Evolutionary conservation across 1,140 invertebrate genomes (phyloP).

Genomic region (Arctopsyche grandis): DNA sequence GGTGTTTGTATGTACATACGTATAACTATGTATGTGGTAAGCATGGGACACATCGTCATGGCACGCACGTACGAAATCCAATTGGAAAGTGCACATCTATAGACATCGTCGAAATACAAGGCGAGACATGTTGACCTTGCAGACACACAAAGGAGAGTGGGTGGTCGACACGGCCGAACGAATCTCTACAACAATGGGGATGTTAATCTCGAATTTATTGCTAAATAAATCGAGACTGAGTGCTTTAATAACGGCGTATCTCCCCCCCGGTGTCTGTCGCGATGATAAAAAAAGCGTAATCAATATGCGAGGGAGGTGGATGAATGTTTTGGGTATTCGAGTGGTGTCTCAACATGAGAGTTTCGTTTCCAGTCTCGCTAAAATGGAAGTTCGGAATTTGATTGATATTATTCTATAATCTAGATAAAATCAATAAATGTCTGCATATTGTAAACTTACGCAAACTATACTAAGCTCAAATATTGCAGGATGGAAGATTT

Average conservation of each 20-base stretch:
- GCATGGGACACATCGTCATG: not conserved
- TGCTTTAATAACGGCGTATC: constrained; percentile 47
- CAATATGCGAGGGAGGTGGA: too few relatives aligned
- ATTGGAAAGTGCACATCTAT: constrained; percentile 22
- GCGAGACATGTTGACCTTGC: constrained; percentile 24
- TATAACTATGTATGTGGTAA: too few relatives aligned
- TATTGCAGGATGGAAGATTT: too few relatives aligned
- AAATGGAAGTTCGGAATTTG: too few relatives aligned
- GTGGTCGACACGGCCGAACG: constrained; percentile 35
- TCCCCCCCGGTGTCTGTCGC: constrained; percentile 11
- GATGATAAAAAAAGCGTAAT: constrained; percentile 13
- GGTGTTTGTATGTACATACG: too few relatives aligned
- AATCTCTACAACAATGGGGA: constrained; percentile 45
- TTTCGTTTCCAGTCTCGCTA: too few relatives aligned
- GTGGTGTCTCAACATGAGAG: too few relatives aligned
- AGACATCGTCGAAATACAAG: constrained; percentile 11
- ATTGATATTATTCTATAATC: too few relatives aligned
- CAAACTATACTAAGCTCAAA: too few relatives aligned
- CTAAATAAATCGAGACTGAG: constrained; percentile 46
- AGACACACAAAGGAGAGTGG: constrained; percentile 28
- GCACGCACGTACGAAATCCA: constrained; percentile 19
- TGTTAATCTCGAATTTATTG: constrained; percentile 52
- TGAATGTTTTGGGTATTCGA: too few relatives aligned
- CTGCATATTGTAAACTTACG: too few relatives aligned
- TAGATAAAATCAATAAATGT: too few relatives aligned